Evolutionary conservation across 2,888 invertebrate genomes (phyloP), one percentile per base, ranked within the genome.

Genomic region (Salpingus planirostris): DNA sequence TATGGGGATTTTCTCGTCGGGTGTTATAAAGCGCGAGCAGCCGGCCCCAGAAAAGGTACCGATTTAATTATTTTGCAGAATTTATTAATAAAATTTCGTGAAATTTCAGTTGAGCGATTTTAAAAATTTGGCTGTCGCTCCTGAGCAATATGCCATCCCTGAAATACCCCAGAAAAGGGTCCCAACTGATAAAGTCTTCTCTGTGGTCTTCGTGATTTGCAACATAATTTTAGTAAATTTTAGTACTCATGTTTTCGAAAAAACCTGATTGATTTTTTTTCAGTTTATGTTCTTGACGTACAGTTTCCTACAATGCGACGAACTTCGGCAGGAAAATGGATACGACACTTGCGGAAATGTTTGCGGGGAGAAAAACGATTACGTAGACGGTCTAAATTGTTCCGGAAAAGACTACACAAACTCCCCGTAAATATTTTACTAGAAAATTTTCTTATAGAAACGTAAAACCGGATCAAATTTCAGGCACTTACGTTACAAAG

Each of bases 281-380:
- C 11, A 11, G 18, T 8, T 23, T 5, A 10, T 13, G 2, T 23
- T 23, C n/a, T 13, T 21, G 13, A 8, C 13, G 10, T 23, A 23
- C n/a, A n/a, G n/a, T n/a, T n/a, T n/a, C n/a, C n/a, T n/a, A n/a
- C n/a, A n/a, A 6, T 7, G 21, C 6, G 21, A 18, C 6, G 21
- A 18, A 18, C 8, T 18, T 18, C 6, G 21, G 21, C 21, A 18
- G 8, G 21, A 7, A 7, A 18, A 10, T 3, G 22, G n/a, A 4
- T 11, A 69, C 47, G 76, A 77, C 46, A 64, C 68, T 41, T 73
- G 71, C 47, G 75, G 69, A 3, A 71, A 75, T 51, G 57, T 74
- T 12, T 77, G 77, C 46, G 75, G 75, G 2, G 54, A 60, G 15
- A 54, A 60, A 27, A 72, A 68, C 43, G 34, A 27, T 6, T 15